Evolutionary conservation across 2,797 vertebrate species (phyloP), one percentile per base, ranked within the genome.

Genomic region (Micrastur ruficollis): DNA sequence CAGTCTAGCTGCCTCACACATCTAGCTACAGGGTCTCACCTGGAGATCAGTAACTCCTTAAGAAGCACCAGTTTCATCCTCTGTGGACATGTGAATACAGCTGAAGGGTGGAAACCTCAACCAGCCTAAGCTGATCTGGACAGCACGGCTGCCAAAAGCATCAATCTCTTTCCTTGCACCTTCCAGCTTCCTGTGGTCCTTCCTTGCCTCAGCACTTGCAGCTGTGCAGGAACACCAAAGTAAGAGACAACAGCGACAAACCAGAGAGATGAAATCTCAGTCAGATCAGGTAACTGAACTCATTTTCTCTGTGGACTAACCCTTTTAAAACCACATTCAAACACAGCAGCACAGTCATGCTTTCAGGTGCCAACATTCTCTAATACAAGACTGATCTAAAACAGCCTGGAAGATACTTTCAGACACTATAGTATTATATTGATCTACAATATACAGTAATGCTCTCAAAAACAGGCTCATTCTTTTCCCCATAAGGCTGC

Each of bases 321-420:
- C 42, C 22, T 88, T 71, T 68, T 13, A 90, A 55, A 80, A 10
- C 6, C 52, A 23, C n/a, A 38, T 36, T 84, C 32, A 76, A 93
- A 55, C 66, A 50, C 14, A 67, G 47, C 38, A 74, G 44, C 21
- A 73, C 4, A n/a, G 34, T 11, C 44, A 12, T 7, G 19, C 1
- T 47, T 78, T 67, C 3, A 2, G n/a, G 11, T 42, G 40, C 31
- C 53, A 65, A 4, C 0, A 0, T 31, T 65, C n/a, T 90, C 58
- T 18, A 58, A 34, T 2, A 19, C 15, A 78, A 80, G 68, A 53
- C 55, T 31, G 32, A 86, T 25, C 65, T 74, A 72, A 61, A 93
- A 9, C 44, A 71, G 61, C 49, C 49, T 61, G 21, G 23, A 86
- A 86, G 68, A 81, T 22, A 71, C 61, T 52, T 83, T 47, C 61